These are phyloP conservation scores for Phocoena phocoena DNA, from an alignment of 2,113 vertebrate genomes.

Conservation along the genomic window DNA sequence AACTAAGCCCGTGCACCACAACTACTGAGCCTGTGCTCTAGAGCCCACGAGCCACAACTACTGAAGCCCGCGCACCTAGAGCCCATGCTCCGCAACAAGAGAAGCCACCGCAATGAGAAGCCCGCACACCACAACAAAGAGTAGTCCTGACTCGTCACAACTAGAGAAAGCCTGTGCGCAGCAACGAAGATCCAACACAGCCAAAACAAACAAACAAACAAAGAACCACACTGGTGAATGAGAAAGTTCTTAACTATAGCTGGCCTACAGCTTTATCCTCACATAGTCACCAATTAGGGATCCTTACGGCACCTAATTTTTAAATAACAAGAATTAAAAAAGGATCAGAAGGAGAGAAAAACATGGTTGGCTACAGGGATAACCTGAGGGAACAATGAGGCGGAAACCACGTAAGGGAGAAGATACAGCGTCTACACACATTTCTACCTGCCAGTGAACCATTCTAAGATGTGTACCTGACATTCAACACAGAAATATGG, in stretches of 20 bases:
- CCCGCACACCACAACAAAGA: too few species aligned
- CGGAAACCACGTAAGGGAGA: not conserved
- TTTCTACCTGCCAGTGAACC: not conserved
- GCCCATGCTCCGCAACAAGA: too few species aligned
- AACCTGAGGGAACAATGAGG: not conserved
- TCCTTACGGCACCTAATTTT: not conserved
- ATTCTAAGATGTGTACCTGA: not conserved
- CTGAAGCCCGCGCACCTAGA: too few species aligned
- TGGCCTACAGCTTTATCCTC: not conserved
- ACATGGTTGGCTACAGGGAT: not conserved
- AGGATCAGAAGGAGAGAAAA: not conserved
- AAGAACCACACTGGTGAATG: not conserved
- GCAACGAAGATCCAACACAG: too few species aligned
- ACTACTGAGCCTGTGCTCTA: too few species aligned
- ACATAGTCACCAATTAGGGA: not conserved
- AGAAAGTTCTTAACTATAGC: not conserved
- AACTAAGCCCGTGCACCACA: too few species aligned
- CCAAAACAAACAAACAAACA: too few species aligned
- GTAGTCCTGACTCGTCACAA: too few species aligned
- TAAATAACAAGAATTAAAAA: not conserved
- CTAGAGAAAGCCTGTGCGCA: too few species aligned
- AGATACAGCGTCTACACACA: rapidly evolving
- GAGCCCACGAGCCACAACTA: too few species aligned
- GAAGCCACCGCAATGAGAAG: too few species aligned
- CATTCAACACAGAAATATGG: not conserved